Evolutionary conservation across 2,888 invertebrate genomes (phyloP).

Genomic region (Apotomis betuletana): DNA sequence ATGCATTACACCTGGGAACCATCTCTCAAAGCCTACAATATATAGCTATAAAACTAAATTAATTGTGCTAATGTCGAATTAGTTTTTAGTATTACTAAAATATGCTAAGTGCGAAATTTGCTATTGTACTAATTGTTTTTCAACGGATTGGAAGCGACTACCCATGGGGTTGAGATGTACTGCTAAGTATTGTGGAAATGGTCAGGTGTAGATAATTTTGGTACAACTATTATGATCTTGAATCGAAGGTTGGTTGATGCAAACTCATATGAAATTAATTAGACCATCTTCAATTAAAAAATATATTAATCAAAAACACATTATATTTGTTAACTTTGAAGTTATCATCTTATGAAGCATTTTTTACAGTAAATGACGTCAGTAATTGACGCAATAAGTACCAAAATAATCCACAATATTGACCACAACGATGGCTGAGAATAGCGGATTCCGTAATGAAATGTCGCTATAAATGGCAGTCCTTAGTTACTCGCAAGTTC

Average conservation of each 20-base stretch:
- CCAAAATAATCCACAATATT: slow-evolving; percentile 7
- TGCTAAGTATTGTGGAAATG: slow-evolving; percentile 10
- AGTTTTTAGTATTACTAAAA: slow-evolving; percentile 58
- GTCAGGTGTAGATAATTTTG: background rate
- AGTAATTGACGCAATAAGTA: background rate
- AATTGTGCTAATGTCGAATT: slow-evolving; percentile 63
- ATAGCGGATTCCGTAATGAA: background rate
- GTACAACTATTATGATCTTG: background rate
- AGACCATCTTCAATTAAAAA: no score
- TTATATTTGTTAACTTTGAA: no score
- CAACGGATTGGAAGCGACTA: slow-evolving; percentile 63
- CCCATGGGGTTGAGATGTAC: slow-evolving; percentile 56
- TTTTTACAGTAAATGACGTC: no score
- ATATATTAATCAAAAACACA: no score
- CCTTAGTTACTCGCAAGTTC: background rate
- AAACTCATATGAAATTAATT: no score
- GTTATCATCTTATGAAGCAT: no score
- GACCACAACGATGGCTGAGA: background rate
- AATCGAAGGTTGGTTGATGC: no score
- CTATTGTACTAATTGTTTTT: slow-evolving; percentile 74
- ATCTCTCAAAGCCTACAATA: slow-evolving; percentile 58
- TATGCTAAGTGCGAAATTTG: slow-evolving; percentile 64
- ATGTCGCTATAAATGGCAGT: background rate
- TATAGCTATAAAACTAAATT: slow-evolving; percentile 65
- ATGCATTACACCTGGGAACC: background rate